Percentiles rank a stretch among this genome's conserved stretches.
phyloP scores from a whole-genome alignment of 2,797 vertebrate species.

The Pantherophis vulpinus region DNA sequence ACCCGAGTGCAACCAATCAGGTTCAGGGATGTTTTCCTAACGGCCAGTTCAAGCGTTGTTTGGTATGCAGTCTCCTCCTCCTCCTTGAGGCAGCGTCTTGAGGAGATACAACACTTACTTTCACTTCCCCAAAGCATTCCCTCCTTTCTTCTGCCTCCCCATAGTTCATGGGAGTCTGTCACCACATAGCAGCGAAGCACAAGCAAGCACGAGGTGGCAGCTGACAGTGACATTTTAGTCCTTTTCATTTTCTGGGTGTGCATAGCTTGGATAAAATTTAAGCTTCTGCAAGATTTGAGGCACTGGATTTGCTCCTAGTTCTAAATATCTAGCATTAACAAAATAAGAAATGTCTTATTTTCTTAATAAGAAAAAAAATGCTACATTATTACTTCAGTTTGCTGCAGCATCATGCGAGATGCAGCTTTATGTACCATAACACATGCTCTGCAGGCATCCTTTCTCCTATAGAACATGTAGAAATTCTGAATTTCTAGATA shows the following conservation, averaged over 20 bases:
- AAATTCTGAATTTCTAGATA: neutral
- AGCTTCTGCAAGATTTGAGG: neutral
- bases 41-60: rapidly evolving
- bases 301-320: neutral
- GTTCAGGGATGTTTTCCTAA: neutral
- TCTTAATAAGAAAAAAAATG: neutral
- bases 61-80: neutral
- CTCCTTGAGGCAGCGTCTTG: neutral
- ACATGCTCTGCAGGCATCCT: neutral
- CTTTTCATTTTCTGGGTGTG: neutral
- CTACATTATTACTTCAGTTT: neutral
- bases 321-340: neutral
- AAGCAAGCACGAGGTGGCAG: neutral
- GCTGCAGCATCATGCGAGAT: neutral
- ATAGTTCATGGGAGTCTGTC: neutral
- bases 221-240: neutral
- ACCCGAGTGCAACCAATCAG: neutral
- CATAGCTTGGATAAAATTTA: neutral
- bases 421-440: neutral
- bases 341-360: neutral
- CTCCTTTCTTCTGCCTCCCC: neutral
- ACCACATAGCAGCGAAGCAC: neutral
- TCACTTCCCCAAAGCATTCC: neutral
- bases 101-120: neutral
- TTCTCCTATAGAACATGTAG: neutral